These are phyloP conservation scores for Chouioia cunea DNA, from an alignment of 2,888 invertebrate species.

Conservation along the genomic window DNA sequence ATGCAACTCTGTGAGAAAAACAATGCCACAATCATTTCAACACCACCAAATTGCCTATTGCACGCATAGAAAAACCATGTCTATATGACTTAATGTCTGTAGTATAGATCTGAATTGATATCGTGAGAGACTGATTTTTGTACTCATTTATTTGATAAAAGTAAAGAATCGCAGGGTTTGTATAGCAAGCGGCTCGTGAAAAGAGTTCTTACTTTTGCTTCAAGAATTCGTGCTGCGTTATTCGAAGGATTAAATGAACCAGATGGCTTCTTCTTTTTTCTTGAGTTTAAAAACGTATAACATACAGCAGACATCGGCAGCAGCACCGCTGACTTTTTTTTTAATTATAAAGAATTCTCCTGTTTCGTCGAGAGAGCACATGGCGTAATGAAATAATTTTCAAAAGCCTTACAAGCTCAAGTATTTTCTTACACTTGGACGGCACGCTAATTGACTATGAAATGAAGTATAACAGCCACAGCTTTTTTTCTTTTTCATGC, in stretches of 20 bases:
- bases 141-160: neutral
- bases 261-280: constrained; percentile 32
- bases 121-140: neutral
- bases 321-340: constrained; percentile 13
- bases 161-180: neutral
- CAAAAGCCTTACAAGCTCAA: too few species aligned
- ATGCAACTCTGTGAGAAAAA: constrained; percentile 11
- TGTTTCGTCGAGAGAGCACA: neutral
- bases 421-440: too few species aligned
- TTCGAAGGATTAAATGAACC: constrained; percentile 39
- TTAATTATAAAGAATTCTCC: constrained; percentile 35
- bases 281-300: constrained; percentile 27
- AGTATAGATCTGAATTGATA: neutral
- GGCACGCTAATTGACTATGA: too few species aligned
- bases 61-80: too few species aligned
- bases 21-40: neutral
- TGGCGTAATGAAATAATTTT: constrained; percentile 13
- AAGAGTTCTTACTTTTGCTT: constrained; percentile 34
- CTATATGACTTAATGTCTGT: too few species aligned
- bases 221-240: constrained; percentile 23
- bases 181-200: constrained; percentile 15
- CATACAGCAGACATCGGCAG: constrained; percentile 22
- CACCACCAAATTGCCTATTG: neutral
- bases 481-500: too few species aligned
- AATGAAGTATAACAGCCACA: too few species aligned